Evolutionary conservation across 1,140 invertebrate species (phyloP).

Genomic region (Halictus rubicundus): DNA sequence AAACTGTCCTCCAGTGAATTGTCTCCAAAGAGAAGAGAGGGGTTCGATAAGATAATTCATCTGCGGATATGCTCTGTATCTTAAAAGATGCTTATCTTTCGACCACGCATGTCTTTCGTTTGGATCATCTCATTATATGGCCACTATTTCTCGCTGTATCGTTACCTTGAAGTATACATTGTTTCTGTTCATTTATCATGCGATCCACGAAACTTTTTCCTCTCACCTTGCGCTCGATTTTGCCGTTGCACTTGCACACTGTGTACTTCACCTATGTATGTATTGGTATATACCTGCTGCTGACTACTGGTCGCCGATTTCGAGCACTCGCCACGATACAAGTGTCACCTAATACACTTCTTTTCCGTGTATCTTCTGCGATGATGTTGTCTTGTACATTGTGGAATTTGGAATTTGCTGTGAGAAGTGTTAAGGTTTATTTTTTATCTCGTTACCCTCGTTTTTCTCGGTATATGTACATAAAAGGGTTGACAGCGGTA

Average conservation of each 20-base stretch:
- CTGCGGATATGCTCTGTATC: too few relatives aligned
- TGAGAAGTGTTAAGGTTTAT: not conserved
- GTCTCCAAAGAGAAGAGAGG: too few relatives aligned
- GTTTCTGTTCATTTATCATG: not conserved
- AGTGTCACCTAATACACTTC: not conserved
- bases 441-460: not conserved
- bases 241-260: slow-evolving; percentile 9
- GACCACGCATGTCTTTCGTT: too few relatives aligned
- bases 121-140: too few relatives aligned
- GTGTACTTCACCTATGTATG: not conserved
- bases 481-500: too few relatives aligned
- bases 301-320: not conserved
- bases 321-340: not conserved
- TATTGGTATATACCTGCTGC: slow-evolving; percentile 1
- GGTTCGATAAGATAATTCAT: too few relatives aligned
- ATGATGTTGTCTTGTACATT: slow-evolving; percentile 11
- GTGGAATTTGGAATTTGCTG: not conserved
- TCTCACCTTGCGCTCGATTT: not conserved
- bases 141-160: too few relatives aligned
- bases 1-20: too few relatives aligned
- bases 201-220: not conserved
- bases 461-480: not conserved
- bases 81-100: too few relatives aligned
- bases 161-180: not conserved
- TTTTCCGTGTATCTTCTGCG: not conserved